Base-by-base conservation (phyloP, 2,888 invertebrate species). In the Hirtodrosophila alboralis region DNA sequence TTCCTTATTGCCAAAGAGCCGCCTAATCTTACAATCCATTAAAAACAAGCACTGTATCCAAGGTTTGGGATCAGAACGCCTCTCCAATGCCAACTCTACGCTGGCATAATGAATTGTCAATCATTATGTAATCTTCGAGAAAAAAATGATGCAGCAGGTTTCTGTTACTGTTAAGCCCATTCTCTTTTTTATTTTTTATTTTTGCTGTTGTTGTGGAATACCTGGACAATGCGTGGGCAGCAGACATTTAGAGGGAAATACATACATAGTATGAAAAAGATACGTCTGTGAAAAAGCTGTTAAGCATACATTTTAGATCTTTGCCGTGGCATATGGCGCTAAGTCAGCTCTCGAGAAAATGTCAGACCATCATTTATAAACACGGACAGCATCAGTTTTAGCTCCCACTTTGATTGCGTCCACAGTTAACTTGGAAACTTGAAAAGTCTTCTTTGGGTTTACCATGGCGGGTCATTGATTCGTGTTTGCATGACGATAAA, bases 101-200 rank as follows among this genome's bases (percentile, higher is more conserved):
- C 51, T 52, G 65, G 57, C 80, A 79, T 80, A 83, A 80, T 80
- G 80, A 80, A 85, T 80, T 85, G 80, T 79, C 80, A 80, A 85
- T 85, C 80, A 85, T 85, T 85, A 85, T 83, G 86, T 79, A 80
- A 80, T 80, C 79, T 85, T 80, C 63, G 67, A 83, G 73, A 81
- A 67, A 85, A 75, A 80, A 79, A 80, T 80, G 79, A 83, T 79
- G 80, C 81, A 75, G 86, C 86, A 85, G 73, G 79, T 85, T 85
- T 67, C 34, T 12, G 26, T 14, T 33, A 37, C 10, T 53, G 12
- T 43, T 10, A 23, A n/a, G 28, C 7, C 36, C 43, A 14, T 33
- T 58, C 59, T 58, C 60, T 13, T 45, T n/a, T n/a, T n/a, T n/a
- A n/a, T n/a, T n/a, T n/a, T n/a, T n/a, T n/a, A n/a, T n/a, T n/a